Evolutionary conservation across 2,888 invertebrate species (phyloP), one percentile per base, ranked within the genome.

Genomic region (Caenorhabditis panamensis): DNA sequence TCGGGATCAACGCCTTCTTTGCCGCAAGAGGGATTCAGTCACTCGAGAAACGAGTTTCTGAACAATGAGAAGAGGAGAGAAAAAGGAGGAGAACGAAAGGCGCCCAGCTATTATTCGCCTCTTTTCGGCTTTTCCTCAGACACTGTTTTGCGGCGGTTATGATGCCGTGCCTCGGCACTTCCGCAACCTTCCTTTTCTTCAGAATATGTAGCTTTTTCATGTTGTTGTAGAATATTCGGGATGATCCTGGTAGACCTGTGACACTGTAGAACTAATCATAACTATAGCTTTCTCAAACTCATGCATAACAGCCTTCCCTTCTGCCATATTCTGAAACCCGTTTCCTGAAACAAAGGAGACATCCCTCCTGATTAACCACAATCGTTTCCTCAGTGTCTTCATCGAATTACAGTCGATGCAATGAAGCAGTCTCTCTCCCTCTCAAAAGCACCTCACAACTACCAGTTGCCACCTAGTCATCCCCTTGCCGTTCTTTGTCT

Each of bases 21-120:
- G 28, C 54, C 54, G 20, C 49, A 24, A 31, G 31, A 26, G 31
- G 36, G 31, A 56, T 28, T 28, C 22, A 59, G 24, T 59, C 59
- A 44, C 59, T 59, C 59, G 59, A 59, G 59, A 59, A 59, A 59
- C 59, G 3, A 8, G 59, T 59, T 59, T 41, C 13, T 16, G 24
- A 41, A 59, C 59, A 59, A 59, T 41, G 41, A n/a, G 58, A 37
- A 59, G 41, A 20, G 2, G 36, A 28, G 51, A 51, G 22, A 13
- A 22, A 51, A 22, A 54, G 28, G 28, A 41, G 41, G 41, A 41
- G 41, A 41, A 41, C 9, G 9, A 2, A n/a, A 28, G 28, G 51
- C 28, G 37, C 4, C 18, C 59, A 59, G 59, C 37, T 44, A 59
- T 59, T 59, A 37, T 59, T 41, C 41, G 20, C 36, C 24, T 59